Conservation (phyloP, 2,888 invertebrate species). For the Brenthis daphne region DNA sequence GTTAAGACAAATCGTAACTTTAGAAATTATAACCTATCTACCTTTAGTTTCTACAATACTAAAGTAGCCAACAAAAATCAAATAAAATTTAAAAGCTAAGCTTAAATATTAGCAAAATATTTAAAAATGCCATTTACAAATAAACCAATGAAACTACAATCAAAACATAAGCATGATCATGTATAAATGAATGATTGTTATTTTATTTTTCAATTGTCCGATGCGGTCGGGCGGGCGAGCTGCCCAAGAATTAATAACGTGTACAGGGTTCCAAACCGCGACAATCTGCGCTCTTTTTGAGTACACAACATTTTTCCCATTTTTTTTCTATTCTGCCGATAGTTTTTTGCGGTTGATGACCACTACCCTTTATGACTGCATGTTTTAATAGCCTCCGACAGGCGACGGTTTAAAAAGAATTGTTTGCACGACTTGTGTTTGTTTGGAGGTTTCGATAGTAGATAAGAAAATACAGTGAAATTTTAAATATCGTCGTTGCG, state of each 20-base stretch:
- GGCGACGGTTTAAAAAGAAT: constrained; percentile 29
- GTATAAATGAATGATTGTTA: constrained; percentile 76
- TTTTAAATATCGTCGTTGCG: too few relatives aligned
- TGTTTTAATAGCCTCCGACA: constrained; percentile 48
- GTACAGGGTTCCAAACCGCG: constrained; percentile 66
- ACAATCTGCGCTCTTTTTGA: constrained; percentile 77
- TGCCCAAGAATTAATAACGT: constrained; percentile 79
- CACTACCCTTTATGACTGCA: constrained; percentile 59
- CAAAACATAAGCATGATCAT: constrained; percentile 58
- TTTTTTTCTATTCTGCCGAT: constrained; percentile 71
- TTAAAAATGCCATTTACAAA: constrained; percentile 12
- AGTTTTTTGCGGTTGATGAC: constrained; percentile 78
- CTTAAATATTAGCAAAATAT: constrained; percentile 1
- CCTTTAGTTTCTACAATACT: too few relatives aligned
- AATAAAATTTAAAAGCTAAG: not conserved
- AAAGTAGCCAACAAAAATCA: too few relatives aligned
- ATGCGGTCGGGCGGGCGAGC: constrained; percentile 64
- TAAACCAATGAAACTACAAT: constrained; percentile 60
- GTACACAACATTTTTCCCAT: constrained; percentile 51
- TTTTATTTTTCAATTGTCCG: constrained; percentile 78
- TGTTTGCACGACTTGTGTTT: constrained; percentile 20
- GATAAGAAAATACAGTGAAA: too few relatives aligned
- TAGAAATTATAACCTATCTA: too few relatives aligned
- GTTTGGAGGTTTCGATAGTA: not conserved
- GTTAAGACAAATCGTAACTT: too few relatives aligned